Evolutionary conservation across 2,888 invertebrate genomes (phyloP).

Genomic region (Lepidochrysops patricia): DNA sequence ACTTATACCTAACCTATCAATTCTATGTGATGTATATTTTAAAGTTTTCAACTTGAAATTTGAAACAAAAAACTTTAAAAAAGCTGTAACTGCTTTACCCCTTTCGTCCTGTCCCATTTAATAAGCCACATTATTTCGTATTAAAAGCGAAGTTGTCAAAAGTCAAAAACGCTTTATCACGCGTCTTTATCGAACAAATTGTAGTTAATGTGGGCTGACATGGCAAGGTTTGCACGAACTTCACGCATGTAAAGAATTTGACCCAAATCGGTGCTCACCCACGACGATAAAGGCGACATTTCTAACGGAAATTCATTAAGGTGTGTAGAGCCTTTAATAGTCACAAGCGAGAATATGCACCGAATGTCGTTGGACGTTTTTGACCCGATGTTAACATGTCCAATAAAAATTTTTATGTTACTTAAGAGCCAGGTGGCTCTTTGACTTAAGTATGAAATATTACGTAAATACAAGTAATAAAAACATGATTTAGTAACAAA

Average conservation of each 20-base stretch:
- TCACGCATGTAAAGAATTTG: conserved; percentile 3
- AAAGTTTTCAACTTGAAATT: no score
- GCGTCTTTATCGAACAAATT: conserved; percentile 20
- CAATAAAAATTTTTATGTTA: no score
- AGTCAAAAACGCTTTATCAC: conserved; percentile 16
- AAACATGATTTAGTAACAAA: no score
- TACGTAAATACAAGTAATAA: no score
- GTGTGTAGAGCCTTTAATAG: background rate
- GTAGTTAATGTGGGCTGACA: conserved; percentile 21
- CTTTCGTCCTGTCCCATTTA: no score
- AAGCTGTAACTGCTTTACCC: background rate
- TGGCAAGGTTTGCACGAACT: conserved; percentile 7
- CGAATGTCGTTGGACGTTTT: no score
- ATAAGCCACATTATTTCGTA: background rate
- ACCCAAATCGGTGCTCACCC: conserved; percentile 7
- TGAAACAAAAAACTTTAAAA: background rate
- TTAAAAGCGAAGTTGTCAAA: background rate
- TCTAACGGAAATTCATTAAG: background rate
- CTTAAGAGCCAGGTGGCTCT: no score
- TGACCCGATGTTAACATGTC: no score
- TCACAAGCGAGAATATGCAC: background rate
- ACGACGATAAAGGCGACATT: conserved; percentile 1
- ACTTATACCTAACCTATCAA: no score
- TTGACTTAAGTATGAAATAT: no score
- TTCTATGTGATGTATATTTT: no score